phyloP scores from a whole-genome alignment of 2,888 invertebrate species.

The Sericinus montela region DNA sequence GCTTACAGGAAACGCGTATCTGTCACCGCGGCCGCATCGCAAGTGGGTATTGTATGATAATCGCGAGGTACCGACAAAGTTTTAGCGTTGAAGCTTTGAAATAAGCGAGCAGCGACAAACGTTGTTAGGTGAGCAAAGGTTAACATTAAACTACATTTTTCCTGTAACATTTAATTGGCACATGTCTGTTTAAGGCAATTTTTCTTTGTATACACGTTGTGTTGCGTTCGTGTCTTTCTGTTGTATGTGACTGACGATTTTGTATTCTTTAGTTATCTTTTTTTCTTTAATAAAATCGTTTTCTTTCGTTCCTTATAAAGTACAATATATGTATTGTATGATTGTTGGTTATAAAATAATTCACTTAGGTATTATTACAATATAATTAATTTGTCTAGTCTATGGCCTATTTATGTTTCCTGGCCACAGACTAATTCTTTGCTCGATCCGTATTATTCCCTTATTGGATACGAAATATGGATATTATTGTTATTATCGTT shows the following conservation, averaged over 20 bases:
- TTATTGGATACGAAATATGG: constrained; percentile 70
- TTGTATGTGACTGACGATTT: neutral
- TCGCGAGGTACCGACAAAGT: constrained; percentile 66
- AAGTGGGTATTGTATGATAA: constrained; percentile 78
- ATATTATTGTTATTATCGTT: constrained; percentile 71
- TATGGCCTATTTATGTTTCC: constrained; percentile 22
- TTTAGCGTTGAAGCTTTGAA: constrained; percentile 53
- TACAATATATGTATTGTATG: neutral
- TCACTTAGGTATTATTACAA: too few species aligned
- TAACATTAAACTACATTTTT: constrained; percentile 13
- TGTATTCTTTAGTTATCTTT: too few species aligned
- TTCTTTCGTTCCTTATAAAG: too few species aligned
- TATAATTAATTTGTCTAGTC: too few species aligned
- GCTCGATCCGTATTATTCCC: constrained; percentile 59
- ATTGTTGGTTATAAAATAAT: too few species aligned
- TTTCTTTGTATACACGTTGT: neutral
- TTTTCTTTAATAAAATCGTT: too few species aligned
- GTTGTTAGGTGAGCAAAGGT: constrained; percentile 7
- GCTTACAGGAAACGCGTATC: constrained; percentile 74
- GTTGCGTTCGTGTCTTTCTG: neutral
- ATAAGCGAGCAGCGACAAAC: constrained; percentile 32
- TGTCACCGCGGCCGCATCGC: constrained; percentile 70
- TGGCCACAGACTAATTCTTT: constrained; percentile 59
- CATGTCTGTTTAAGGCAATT: neutral
- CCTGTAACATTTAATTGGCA: constrained; percentile 14